Evolutionary conservation across 1,140 invertebrate species (phyloP).

Genomic region (Colletes gigas): DNA sequence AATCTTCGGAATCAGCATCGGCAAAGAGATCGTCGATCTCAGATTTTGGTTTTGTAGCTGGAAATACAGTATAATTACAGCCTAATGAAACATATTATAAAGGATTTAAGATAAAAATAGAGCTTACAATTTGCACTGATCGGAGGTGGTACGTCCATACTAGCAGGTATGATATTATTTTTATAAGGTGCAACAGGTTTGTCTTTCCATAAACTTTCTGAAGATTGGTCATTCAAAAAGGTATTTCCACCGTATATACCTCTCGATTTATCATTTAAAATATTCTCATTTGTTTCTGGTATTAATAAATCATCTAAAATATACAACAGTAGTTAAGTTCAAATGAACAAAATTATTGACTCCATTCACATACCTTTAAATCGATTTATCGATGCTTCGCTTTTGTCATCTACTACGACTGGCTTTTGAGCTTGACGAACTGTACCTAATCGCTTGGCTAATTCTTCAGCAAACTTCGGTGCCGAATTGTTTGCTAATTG

Average conservation of each 20-base stretch:
- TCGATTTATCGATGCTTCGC: conserved; percentile 71
- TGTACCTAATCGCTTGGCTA: conserved; percentile 83
- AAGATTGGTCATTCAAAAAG: conserved; percentile 70
- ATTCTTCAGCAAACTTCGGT: conserved; percentile 83
- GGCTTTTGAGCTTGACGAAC: conserved; percentile 73
- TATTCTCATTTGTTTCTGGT: conserved; percentile 62
- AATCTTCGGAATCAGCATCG: conserved; percentile 77
- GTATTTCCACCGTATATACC: conserved; percentile 56
- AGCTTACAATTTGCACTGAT: conserved; percentile 73
- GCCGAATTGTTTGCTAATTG: conserved; percentile 63
- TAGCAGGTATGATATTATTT: conserved; percentile 76
- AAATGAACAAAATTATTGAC: background rate
- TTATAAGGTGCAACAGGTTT: conserved; percentile 59
- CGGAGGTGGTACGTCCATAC: conserved; percentile 77
- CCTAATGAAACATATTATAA: background rate
- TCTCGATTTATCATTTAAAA: conserved; percentile 50
- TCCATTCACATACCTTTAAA: conserved; percentile 66
- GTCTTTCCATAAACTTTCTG: conserved; percentile 69
- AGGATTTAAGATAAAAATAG: background rate
- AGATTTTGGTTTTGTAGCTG: conserved; percentile 76
- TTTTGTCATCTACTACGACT: conserved; percentile 57
- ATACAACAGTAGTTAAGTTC: background rate
- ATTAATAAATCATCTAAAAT: conserved; percentile 72
- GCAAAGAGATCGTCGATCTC: conserved; percentile 78
- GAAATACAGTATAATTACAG: conserved; percentile 9